These are phyloP conservation scores for Holcopasites calliopsidis DNA, from an alignment of 1,140 invertebrate species.

Conservation along the genomic window DNA sequence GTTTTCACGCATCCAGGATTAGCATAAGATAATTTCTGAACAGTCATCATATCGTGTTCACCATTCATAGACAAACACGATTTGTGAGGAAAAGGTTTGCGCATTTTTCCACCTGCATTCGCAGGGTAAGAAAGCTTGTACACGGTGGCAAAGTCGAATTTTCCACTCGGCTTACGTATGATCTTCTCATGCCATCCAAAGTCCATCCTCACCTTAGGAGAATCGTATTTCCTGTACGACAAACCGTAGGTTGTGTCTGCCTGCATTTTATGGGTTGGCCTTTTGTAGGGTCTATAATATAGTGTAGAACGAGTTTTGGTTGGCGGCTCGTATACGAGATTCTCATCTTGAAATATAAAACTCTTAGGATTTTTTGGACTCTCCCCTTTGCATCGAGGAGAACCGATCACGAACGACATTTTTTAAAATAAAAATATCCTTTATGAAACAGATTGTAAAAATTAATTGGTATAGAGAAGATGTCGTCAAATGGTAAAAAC, in stretches of 20 bases:
- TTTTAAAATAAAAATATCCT: constrained; percentile 17
- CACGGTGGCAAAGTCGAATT: not conserved
- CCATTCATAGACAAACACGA: constrained; percentile 11
- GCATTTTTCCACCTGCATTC: not conserved
- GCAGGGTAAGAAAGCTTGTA: constrained; percentile 18
- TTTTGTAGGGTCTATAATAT: not conserved
- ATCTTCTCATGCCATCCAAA: not conserved
- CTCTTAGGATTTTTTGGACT: not conserved
- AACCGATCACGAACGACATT: not conserved
- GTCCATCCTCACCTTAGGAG: not conserved
- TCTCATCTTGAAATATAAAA: not conserved
- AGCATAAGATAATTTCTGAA: not conserved
- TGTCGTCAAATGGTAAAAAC: not conserved
- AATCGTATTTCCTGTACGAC: constrained; percentile 8
- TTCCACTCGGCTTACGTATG: not conserved
- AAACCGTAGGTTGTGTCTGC: constrained; percentile 15
- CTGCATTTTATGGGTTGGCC: not conserved
- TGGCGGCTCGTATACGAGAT: not conserved
- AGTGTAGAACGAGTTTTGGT: not conserved
- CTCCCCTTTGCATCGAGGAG: not conserved
- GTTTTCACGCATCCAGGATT: not conserved
- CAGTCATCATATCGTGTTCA: constrained; percentile 6
- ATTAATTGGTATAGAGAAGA: too few relatives aligned
- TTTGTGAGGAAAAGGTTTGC: not conserved
- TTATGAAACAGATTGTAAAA: too few relatives aligned